A percentile compares a stretch with the other conserved stretches of the same genome.
Evolutionary conservation across 2,113 vertebrate species (phyloP).

Genomic region (Ptilorrhoa leucosticta): DNA sequence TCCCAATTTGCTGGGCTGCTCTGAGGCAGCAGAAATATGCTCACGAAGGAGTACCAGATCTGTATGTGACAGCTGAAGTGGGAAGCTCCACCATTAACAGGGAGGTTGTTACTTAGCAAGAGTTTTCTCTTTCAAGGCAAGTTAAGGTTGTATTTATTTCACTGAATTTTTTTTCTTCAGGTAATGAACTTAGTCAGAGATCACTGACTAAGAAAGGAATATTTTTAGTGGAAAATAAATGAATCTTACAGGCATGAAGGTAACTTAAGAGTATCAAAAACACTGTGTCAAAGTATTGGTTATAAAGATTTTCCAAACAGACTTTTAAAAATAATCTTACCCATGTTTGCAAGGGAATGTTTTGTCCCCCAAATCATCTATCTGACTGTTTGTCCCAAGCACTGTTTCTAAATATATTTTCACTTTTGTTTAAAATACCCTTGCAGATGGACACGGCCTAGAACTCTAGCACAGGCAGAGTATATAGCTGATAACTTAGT

Average conservation of each 20-base stretch:
- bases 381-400: neutral
- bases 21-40: slow-evolving; percentile 67
- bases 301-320: neutral
- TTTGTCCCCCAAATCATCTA: neutral
- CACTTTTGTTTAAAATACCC: neutral
- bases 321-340: neutral
- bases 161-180: neutral
- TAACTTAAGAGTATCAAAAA: neutral
- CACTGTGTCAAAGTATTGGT: neutral
- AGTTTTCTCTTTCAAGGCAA: neutral
- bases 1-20: slow-evolving; percentile 6
- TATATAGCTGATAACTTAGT: neutral
- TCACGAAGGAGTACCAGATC: slow-evolving; percentile 92
- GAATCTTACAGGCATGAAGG: neutral
- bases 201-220: neutral
- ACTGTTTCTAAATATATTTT: neutral
- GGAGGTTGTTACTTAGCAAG: neutral
- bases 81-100: slow-evolving; percentile 63
- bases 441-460: neutral
- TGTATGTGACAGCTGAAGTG: slow-evolving; percentile 87
- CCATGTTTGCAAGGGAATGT: neutral
- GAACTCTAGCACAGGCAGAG: neutral
- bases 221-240: neutral
- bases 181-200: neutral
- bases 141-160: neutral